phyloP scores from a whole-genome alignment of 2,113 vertebrate genomes.

The Brachirus orientalis region DNA sequence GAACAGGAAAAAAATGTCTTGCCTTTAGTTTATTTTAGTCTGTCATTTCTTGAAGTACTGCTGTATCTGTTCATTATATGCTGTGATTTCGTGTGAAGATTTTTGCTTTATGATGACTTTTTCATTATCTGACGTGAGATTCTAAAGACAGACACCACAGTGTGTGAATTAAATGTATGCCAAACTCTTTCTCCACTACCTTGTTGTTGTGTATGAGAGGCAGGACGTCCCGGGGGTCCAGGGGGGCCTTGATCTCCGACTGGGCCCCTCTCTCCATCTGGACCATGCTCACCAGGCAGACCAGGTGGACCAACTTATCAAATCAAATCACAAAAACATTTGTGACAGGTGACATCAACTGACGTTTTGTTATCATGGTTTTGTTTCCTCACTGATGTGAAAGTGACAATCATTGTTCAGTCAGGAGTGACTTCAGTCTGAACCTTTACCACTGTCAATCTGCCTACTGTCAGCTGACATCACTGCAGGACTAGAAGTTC shows the following conservation, averaged over 20 bases:
- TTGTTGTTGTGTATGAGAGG: slow-evolving; percentile 48
- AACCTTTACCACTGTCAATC: not conserved
- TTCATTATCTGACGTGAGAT: too few species aligned
- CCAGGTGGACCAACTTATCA: slow-evolving; percentile 61
- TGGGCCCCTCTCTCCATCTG: slow-evolving; percentile 65
- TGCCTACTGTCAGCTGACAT: not conserved
- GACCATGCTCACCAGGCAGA: slow-evolving; percentile 69
- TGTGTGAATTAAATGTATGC: not conserved
- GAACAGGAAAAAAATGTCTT: too few species aligned
- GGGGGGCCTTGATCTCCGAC: slow-evolving; percentile 70
- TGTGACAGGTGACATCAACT: not conserved
- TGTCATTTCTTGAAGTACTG: too few species aligned
- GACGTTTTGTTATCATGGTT: not conserved
- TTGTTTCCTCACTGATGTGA: not conserved
- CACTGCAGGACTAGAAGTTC: not conserved
- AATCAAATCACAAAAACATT: slow-evolving; percentile 14
- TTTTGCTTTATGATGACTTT: too few species aligned
- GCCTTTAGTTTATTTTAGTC: too few species aligned
- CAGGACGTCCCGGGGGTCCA: slow-evolving; percentile 65
- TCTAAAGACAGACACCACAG: not conserved
- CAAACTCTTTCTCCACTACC: slow-evolving; percentile 40
- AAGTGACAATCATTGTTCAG: not conserved
- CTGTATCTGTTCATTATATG: too few species aligned
- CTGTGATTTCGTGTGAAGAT: too few species aligned
- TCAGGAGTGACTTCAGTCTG: not conserved